A percentile compares a stretch with the other conserved stretches of the same genome.
These are phyloP conservation scores for Morone chrysops DNA, from an alignment of 2,113 vertebrate genomes.

Conservation along the genomic window DNA sequence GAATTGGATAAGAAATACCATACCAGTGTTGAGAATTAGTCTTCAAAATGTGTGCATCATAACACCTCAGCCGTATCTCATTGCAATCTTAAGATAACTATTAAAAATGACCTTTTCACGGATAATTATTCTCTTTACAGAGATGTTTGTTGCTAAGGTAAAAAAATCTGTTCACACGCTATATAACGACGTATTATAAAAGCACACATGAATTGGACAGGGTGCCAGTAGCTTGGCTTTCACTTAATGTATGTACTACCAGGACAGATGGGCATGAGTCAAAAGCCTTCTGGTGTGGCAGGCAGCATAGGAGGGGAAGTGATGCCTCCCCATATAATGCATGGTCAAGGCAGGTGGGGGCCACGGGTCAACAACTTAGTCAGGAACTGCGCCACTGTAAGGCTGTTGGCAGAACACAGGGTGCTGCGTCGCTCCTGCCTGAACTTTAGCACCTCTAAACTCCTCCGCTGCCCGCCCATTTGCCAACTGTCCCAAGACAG, in stretches of 20 bases:
- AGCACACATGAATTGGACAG: conserved; percentile 64
- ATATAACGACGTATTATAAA: conserved; percentile 58
- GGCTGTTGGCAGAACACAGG: conserved; percentile 82
- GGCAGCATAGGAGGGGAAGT: conserved; percentile 67
- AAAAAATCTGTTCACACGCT: conserved; percentile 54
- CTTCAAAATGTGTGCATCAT: background rate
- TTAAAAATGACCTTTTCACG: conserved; percentile 21
- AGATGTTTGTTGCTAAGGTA: conserved; percentile 57
- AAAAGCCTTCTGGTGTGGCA: conserved; percentile 85
- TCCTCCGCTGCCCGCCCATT: conserved; percentile 85
- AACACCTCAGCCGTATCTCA: background rate
- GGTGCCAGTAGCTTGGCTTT: conserved; percentile 78
- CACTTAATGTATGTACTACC: conserved; percentile 79
- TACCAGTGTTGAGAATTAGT: background rate
- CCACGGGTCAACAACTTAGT: conserved; percentile 84
- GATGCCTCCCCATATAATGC: conserved; percentile 71
- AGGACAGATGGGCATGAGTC: conserved; percentile 87
- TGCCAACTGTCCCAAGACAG: conserved; percentile 85
- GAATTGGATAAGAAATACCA: background rate
- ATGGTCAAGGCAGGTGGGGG: conserved; percentile 82
- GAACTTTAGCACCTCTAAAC: conserved; percentile 86
- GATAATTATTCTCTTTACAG: background rate
- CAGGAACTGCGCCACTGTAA: conserved; percentile 79
- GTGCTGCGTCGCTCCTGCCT: conserved; percentile 82
- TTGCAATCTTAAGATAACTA: conserved; percentile 16